Percentiles rank a stretch among this genome's conserved stretches.
phyloP scores from a whole-genome alignment of 2,888 invertebrate genomes.

The Nematopogon swammerdamellus region DNA sequence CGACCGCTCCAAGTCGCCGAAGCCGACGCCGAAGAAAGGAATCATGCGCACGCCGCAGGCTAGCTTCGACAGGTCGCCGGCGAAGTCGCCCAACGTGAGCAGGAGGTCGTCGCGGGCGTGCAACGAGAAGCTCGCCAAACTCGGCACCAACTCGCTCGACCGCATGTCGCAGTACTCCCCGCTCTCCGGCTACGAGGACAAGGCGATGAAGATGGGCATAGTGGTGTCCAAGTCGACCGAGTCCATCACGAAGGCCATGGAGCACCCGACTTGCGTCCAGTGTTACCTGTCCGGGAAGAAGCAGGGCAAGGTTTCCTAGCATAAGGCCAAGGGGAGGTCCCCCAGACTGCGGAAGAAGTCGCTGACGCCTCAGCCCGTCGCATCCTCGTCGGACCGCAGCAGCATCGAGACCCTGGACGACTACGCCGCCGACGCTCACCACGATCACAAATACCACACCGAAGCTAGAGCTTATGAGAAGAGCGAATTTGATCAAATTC shows the following conservation, averaged over 20 bases:
- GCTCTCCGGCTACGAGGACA: conserved; percentile 47
- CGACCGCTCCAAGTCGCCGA: conserved; percentile 43
- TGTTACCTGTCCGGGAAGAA: conserved; percentile 65
- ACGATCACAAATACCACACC: conserved; percentile 34
- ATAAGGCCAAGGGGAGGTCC: conserved; percentile 65
- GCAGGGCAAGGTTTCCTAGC: conserved; percentile 60
- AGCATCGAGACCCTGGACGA: conserved; percentile 43
- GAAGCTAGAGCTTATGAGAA: conserved; percentile 27
- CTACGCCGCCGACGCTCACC: conserved; percentile 21
- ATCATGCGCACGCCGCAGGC: conserved; percentile 52
- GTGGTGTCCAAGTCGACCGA: conserved; percentile 56
- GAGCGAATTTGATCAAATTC: conserved; percentile 54
- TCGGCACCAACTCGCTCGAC: conserved; percentile 49
- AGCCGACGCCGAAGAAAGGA: conserved; percentile 47
- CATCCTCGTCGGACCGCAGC: conserved; percentile 44
- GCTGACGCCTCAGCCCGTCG: conserved; percentile 28
- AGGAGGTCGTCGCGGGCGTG: conserved; percentile 30
- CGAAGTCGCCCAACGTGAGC: conserved; percentile 43
- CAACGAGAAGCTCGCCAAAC: conserved; percentile 40
- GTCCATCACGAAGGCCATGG: conserved; percentile 55
- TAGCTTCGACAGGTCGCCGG: conserved; percentile 46
- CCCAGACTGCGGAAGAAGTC: conserved; percentile 46
- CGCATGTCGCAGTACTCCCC: conserved; percentile 48
- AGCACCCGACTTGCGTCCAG: conserved; percentile 70
- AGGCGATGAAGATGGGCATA: conserved; percentile 52